These are phyloP conservation scores for Cinclus cinclus DNA, from an alignment of 2,113 vertebrate species.

Conservation along the genomic window DNA sequence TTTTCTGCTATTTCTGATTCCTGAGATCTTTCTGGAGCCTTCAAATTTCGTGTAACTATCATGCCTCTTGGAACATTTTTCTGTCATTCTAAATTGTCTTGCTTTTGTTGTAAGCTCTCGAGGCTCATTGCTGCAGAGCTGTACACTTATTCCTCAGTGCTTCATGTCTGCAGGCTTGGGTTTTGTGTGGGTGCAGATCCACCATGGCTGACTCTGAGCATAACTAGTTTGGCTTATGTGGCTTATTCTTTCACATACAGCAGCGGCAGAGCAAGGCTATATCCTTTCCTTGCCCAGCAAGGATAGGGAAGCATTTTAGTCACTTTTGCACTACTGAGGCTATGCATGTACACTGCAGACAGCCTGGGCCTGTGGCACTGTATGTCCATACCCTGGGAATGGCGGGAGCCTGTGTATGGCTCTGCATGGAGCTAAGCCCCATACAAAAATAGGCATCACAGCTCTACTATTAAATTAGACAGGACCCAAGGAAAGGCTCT, in stretches of 20 bases:
- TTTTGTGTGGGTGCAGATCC: neutral
- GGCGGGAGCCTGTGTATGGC: neutral
- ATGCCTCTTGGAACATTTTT: neutral
- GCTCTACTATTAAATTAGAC: neutral
- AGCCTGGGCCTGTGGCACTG: neutral
- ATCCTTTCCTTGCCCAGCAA: neutral
- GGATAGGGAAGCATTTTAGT: neutral
- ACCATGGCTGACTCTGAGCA: neutral
- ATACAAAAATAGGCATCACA: neutral
- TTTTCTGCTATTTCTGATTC: slow-evolving; percentile 27
- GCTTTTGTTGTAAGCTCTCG: neutral
- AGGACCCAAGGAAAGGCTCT: neutral
- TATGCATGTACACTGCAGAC: neutral
- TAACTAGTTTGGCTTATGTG: neutral
- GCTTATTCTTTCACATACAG: neutral
- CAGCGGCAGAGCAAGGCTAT: neutral
- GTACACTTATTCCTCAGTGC: neutral
- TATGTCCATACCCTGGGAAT: neutral
- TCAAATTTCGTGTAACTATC: slow-evolving; percentile 27
- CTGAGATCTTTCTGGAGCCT: neutral
- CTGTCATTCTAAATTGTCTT: slow-evolving; percentile 19
- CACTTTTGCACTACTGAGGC: neutral
- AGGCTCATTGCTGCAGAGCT: neutral
- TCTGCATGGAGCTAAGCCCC: neutral
- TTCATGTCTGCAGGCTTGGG: fast-evolving